phyloP scores from a whole-genome alignment of 2,888 invertebrate species.

The Neoitamus cyanurus region DNA sequence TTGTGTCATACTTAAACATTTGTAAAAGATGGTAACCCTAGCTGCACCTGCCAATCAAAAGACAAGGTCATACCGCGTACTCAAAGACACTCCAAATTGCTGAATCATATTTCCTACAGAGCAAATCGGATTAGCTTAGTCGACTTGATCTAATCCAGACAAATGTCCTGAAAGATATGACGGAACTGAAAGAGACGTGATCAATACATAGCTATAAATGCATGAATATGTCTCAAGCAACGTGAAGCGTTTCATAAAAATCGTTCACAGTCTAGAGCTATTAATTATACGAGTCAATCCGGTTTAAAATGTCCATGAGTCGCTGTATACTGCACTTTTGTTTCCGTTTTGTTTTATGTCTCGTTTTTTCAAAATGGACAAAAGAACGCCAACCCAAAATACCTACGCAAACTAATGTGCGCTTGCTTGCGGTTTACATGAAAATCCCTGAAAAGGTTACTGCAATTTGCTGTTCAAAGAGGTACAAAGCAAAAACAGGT shows the following conservation, averaged over 20 bases:
- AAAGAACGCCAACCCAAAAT: constrained; percentile 14
- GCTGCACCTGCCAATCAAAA: neutral
- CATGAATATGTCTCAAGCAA: neutral
- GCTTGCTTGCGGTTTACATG: neutral
- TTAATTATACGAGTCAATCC: constrained; percentile 14
- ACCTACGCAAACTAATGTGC: neutral
- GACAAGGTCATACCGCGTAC: neutral
- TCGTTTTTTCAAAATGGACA: neutral
- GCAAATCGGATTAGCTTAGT: neutral
- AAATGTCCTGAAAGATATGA: neutral
- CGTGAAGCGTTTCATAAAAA: neutral
- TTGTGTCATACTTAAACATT: no score
- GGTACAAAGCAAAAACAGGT: neutral
- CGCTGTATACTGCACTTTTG: neutral
- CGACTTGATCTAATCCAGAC: neutral
- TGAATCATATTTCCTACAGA: constrained; percentile 3
- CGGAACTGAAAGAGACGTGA: neutral
- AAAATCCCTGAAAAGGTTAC: neutral
- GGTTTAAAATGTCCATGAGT: constrained; percentile 23
- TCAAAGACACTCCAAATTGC: neutral
- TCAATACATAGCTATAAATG: neutral
- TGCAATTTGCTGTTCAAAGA: neutral
- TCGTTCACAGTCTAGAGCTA: neutral
- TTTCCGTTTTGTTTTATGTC: neutral
- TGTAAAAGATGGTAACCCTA: no score